A percentile compares a stretch with the other conserved stretches of the same genome.
phyloP scores from a whole-genome alignment of 2,113 vertebrate genomes.

The Leucopternis melanops region DNA sequence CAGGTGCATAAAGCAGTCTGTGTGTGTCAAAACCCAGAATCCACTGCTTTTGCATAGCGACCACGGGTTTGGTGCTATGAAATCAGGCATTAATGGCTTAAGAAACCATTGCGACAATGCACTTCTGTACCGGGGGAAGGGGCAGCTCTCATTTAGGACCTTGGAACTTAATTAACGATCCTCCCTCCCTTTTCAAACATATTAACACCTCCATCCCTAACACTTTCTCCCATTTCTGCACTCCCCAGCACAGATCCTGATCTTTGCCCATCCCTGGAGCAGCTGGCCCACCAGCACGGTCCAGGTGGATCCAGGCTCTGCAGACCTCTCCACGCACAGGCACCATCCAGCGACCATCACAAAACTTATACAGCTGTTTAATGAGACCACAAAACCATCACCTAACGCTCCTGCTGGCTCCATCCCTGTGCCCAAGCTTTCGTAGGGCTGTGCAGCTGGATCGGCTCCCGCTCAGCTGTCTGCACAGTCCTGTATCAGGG shows the following conservation, averaged over 20 bases:
- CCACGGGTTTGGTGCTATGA: not conserved
- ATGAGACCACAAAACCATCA: not conserved
- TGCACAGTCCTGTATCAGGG: not conserved
- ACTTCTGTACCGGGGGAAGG: not conserved
- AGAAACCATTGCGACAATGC: not conserved
- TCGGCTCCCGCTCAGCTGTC: not conserved
- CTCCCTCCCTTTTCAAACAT: not conserved
- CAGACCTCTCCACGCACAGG: not conserved
- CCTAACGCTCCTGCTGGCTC: not conserved
- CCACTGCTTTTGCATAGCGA: not conserved
- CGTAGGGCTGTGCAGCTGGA: not conserved
- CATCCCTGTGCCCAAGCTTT: not conserved
- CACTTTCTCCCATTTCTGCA: not conserved
- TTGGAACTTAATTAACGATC: not conserved
- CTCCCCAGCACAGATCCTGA: not conserved
- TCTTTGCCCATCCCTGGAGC: not conserved
- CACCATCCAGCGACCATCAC: not conserved
- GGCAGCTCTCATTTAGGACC: rapidly evolving
- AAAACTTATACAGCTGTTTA: not conserved
- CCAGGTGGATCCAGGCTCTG: not conserved
- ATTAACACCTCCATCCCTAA: not conserved
- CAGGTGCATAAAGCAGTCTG: not conserved
- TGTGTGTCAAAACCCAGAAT: not conserved
- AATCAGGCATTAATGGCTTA: not conserved
- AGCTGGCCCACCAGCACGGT: not conserved